These are phyloP conservation scores for Morpho achilles DNA, from an alignment of 2,888 invertebrate genomes.

Conservation along the genomic window DNA sequence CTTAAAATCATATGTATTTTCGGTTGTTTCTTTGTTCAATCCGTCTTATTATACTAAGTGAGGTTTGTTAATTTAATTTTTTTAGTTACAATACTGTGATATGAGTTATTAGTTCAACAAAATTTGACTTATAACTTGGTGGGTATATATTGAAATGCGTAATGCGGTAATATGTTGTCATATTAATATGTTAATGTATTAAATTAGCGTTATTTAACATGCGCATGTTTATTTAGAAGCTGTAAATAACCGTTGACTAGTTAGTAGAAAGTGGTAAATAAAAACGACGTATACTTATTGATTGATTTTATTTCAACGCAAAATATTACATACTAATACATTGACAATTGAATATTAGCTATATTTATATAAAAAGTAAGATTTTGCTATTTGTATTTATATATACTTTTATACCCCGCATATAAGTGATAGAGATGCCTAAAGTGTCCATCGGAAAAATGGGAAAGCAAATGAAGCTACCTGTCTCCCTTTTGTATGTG, in stretches of 20 bases:
- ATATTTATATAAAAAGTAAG: no score
- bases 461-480: no score
- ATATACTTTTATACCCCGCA: no score
- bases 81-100: conserved; percentile 23
- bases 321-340: no score
- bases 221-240: conserved; percentile 30
- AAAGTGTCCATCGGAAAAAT: no score
- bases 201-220: conserved; percentile 17
- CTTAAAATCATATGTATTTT: conserved; percentile 12
- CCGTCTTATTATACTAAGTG: conserved; percentile 4
- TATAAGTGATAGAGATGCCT: no score
- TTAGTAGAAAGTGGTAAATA: conserved; percentile 66
- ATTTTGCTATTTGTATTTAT: no score
- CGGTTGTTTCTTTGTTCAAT: conserved; percentile 8
- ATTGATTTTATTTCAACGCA: no score
- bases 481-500: no score
- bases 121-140: background rate
- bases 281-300: conserved; percentile 17
- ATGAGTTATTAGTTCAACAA: conserved; percentile 18
- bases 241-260: conserved; percentile 76
- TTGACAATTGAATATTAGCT: no score
- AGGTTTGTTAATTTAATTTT: conserved; percentile 1
- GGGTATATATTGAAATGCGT: conserved; percentile 3
- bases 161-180: conserved; percentile 13
- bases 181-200: conserved; percentile 9